Evolutionary conservation across 2,113 vertebrate species (phyloP), one percentile per base, ranked within the genome.

Genomic region (Melanotaenia duboulayi): DNA sequence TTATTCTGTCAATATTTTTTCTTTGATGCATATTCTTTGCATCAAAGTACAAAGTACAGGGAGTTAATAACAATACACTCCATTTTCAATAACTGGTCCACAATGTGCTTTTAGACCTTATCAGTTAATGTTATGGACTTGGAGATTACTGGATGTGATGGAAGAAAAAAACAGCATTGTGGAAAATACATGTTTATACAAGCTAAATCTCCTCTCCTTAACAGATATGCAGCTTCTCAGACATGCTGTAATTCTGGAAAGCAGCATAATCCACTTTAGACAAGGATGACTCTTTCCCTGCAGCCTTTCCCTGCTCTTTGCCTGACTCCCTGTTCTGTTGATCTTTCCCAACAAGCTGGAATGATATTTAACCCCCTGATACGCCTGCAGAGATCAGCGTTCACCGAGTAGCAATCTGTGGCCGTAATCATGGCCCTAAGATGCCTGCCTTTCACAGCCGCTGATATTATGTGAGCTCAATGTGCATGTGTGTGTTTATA

Each of bases 361-460:
- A 93, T 92, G 90, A 92, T 94, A 95, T 96, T 94, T 95, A 93
- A 90, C 92, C 83, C 78, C 86, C 82, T 22, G 83, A 89, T 78
- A 90, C 62, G 91, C 86, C 87, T 72, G 91, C 84, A 94, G 95
- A 96, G 93, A 95, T 91, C 92, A 96, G 87, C 94, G 93, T 93
- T 94, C 92, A 92, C 95, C 93, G 90, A 93, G 94, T 94, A 94
- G 95, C 92, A 97, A 96, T 96, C 94, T 95, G 94, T 92, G 94
- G 94, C 86, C 83, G 86, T 95, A 95, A 96, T 95, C 95, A 95
- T 95, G 96, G 96, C 95, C 66, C 94, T 92, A 92, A 91, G 89
- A 87, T 85, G 84, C 94, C 92, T 95, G 76, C 94, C 94, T 96
- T 96, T 96, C 86, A 95, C 96, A 95, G 94, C 93, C 94, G 81